phyloP scores from a whole-genome alignment of 92 coral and sea anemone species.

The Siderastrea radians region DNA sequence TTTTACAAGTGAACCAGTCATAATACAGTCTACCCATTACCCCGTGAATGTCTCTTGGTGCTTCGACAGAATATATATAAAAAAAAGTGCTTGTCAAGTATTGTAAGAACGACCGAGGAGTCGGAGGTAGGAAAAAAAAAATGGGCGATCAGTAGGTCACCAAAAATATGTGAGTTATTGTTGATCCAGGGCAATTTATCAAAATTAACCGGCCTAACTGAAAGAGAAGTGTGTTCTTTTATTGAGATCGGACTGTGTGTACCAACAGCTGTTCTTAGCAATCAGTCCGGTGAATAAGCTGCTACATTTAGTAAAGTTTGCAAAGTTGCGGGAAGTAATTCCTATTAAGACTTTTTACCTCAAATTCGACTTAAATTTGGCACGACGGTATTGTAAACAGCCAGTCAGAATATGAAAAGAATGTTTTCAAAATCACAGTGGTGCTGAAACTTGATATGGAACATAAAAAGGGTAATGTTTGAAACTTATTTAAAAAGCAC shows the following conservation, averaged over 20 bases:
- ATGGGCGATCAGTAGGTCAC: no score
- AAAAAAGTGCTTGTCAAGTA: neutral
- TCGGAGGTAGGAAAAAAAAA: no score
- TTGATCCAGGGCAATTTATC: no score
- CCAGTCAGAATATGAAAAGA: neutral
- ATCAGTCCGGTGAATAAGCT: neutral
- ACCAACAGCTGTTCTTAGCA: neutral
- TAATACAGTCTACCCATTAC: no score
- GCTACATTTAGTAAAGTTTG: conserved; percentile 10
- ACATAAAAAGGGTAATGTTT: neutral
- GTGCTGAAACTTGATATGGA: neutral
- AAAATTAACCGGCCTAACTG: neutral
- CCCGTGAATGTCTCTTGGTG: neutral
- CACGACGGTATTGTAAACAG: neutral
- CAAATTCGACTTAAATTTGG: neutral
- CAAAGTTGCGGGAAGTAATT: neutral
- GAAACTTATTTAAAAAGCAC: neutral
- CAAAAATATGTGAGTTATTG: no score
- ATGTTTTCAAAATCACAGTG: neutral
- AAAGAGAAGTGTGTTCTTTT: neutral
- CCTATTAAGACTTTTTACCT: neutral
- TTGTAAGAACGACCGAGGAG: no score
- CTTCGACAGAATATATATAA: neutral
- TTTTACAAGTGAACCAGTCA: no score
- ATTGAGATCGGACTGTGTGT: neutral